Evolutionary conservation across 2,113 vertebrate species (phyloP), one percentile per base, ranked within the genome.

Genomic region (Rostratula benghalensis): DNA sequence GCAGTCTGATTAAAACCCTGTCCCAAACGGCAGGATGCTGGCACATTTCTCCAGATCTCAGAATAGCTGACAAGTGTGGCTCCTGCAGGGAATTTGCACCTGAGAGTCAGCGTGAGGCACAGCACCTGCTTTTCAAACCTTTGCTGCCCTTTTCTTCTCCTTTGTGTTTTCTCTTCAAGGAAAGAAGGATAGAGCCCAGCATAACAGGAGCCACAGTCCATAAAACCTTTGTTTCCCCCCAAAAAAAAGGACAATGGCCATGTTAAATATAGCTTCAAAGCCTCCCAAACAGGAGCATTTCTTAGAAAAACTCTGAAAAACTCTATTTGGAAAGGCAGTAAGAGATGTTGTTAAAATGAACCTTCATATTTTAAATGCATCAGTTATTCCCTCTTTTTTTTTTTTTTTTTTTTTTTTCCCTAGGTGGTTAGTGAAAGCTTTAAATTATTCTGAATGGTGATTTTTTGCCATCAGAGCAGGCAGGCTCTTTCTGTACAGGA

Each of bases 231-330:
- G 6, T 33, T 82, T 68, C 7, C 13, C 1, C 30, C 5, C 10
- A 1, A 3, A 16, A 69, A 67, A 68, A 57, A 14, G 0, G 39
- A 73, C 43, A 61, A 60, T 22, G 14, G 5, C 23, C 3, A 0
- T 28, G 14, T 61, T 51, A 77, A 92, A 61, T 65, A 60, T 37
- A 43, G 85, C 19, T 61, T 46, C 31, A 54, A 76, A 64, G 41
- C 48, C 59, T 41, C 53, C 53, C 53, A 30, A 59, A 30, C 28
- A n/a, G n/a, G 20, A 57, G 11, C 0, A 1, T 60, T 67, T 78
- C 76, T 57, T 37, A 30, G 12, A 74, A 74, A 63, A 86, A 10
- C 22, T 8, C 51, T 27, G 14, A 45, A 20, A n/a, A n/a, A n/a
- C n/a, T n/a, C 46, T 68, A 6, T 63, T 68, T 53, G 20, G 37